Conservation (phyloP, 2,113 vertebrate genomes). For the Diphyllodes magnificus region DNA sequence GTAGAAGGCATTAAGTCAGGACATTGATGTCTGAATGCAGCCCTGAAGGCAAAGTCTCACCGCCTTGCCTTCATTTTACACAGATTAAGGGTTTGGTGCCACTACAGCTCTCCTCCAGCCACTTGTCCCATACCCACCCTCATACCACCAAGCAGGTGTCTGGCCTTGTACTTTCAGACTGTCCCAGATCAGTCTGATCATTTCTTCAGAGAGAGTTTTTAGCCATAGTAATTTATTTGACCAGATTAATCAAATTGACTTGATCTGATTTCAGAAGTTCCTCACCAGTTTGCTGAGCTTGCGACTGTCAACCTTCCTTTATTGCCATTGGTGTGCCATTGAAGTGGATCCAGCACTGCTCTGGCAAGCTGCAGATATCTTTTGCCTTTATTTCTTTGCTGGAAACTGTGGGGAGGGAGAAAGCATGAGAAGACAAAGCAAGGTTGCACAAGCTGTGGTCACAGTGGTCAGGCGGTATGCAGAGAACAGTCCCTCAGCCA, state of each 20-base stretch:
- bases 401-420: not conserved
- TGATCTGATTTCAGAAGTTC: not conserved
- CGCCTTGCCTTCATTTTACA: not conserved
- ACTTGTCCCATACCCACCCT: not conserved
- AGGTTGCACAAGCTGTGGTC: not conserved
- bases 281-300: not conserved
- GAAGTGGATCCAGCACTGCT: not conserved
- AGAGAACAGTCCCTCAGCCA: not conserved
- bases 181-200: not conserved
- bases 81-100: not conserved
- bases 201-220: not conserved
- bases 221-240: not conserved
- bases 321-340: not conserved
- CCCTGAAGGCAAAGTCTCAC: not conserved
- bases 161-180: not conserved
- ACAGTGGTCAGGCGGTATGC: not conserved
- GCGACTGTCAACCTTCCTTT: not conserved
- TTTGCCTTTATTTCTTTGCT: not conserved
- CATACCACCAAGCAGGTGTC: not conserved
- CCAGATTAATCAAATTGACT: not conserved
- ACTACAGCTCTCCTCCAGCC: not conserved
- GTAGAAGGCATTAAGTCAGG: not conserved
- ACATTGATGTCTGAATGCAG: not conserved
- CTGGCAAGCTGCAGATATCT: not conserved
- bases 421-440: not conserved